Evolutionary conservation across 2,888 invertebrate genomes (phyloP), one percentile per base, ranked within the genome.

Genomic region (Germaria angustata): DNA sequence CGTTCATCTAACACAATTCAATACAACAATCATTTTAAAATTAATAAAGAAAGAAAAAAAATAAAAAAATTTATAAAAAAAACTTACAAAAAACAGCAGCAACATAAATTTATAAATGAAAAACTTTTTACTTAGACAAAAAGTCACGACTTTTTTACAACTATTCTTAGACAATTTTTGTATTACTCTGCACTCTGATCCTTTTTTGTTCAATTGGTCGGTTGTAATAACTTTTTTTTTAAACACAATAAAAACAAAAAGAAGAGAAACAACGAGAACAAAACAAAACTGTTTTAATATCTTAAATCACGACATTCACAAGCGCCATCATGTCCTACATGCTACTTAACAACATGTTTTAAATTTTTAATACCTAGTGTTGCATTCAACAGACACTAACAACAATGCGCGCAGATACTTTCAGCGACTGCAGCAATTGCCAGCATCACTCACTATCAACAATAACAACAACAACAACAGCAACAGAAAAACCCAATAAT

Each of bases 271-370:
- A 68, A 53, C 5, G 15, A 51, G 15, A 51, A 2, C 6, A 15
- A 55, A 51, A 55, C 63, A 59, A 73, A 71, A 82, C 66, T 13
- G 15, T 75, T 82, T 82, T 73, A 82, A 82, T 82, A 82, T 82
- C 82, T 82, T 82, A 82, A 79, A 82, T 82, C 82, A 82, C 82
- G 82, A 82, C 82, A 82, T 82, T 82, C 82, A 79, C 82, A 79
- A 82, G 82, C 82, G 82, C 82, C 82, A 82, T 79, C 82, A 79
- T 82, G 79, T 82, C 82, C 79, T 82, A 82, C 82, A 82, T 82
- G 82, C 82, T 82, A 79, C 79, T 82, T 82, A 82, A 82, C 82
- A 82, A 82, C 82, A 82, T 82, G 75, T 79, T 82, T 82, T 82
- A 75, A 82, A 79, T 79, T 79, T 82, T 82, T 79, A 82, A 79